phyloP scores from a whole-genome alignment of 2,797 vertebrate species.

The Danio tinwini region DNA sequence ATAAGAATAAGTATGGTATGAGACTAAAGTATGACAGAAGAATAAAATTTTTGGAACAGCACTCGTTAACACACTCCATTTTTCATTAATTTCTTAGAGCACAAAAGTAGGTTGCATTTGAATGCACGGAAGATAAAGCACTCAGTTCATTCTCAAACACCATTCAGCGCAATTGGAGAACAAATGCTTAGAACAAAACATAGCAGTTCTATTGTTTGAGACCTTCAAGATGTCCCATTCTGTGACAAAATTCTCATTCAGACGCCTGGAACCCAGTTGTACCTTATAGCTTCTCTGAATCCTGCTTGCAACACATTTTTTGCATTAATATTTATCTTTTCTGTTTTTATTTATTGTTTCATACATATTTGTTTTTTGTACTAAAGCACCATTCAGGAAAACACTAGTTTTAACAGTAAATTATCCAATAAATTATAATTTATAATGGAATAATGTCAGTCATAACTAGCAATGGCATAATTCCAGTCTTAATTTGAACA shows the following conservation, averaged over 20 bases:
- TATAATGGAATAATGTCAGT: too few species aligned
- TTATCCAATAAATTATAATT: too few species aligned
- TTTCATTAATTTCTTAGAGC: slow-evolving; percentile 5
- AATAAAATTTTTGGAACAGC: not conserved
- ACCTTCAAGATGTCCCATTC: not conserved
- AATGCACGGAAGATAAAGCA: slow-evolving; percentile 18
- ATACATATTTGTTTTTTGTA: too few species aligned
- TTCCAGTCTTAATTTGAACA: too few species aligned
- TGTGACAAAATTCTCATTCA: not conserved
- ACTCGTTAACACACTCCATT: not conserved
- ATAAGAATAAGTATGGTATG: not conserved
- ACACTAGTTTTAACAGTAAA: too few species aligned
- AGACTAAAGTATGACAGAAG: not conserved
- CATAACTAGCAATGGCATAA: too few species aligned
- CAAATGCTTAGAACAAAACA: slow-evolving; percentile 22
- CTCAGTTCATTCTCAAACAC: slow-evolving; percentile 2
- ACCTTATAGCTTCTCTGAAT: not conserved
- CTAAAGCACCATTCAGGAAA: too few species aligned
- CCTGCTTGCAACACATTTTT: not conserved
- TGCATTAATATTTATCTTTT: too few species aligned
- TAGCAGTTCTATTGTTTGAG: not conserved
- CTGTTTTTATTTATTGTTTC: too few species aligned
- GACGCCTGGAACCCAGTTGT: not conserved
- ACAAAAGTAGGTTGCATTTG: not conserved
- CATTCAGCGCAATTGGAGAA: not conserved